Evolutionary conservation across 2,888 invertebrate species (phyloP), one percentile per base, ranked within the genome.

Genomic region (Spicauda simplicius): DNA sequence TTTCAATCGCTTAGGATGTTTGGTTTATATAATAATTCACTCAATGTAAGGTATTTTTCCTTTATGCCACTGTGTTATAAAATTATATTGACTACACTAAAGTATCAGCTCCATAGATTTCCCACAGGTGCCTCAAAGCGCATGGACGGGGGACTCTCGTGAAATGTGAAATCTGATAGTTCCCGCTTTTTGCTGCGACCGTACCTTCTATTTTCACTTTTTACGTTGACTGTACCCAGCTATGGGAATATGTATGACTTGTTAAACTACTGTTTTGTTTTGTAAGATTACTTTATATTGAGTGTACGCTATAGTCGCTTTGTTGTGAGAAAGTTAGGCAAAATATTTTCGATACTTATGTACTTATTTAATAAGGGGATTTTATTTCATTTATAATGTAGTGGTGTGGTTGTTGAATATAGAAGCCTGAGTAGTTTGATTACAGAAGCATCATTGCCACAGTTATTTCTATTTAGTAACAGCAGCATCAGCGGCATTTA

Each of bases 101-200:
- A 41, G 14, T 14, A 50, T 7, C 78, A 76, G 55, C 80, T 81
- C 80, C 54, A 71, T 73, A 74, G 20, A 70, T 20, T 73, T 75
- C 72, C 58, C 10, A 63, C 66, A 74, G 68, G 68, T 68, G 72
- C 77, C 75, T 73, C 74, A 73, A n/a, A n/a, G 74, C 70, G 61
- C 70, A 71, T 69, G 72, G 73, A 62, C 75, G 73, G 71, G 41
- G 64, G 78, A 80, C 77, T 81, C 73, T 86, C 86, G 85, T 86
- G 85, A 85, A 85, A 86, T 85, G 83, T 78, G 79, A 86, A 80
- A 86, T 86, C 86, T 83, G 86, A 86, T 86, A 84, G 74, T 73
- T 72, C 41, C 68, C 74, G 75, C 80, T 84, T 84, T 84, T 85
- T 83, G 78, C 78, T 61, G 71, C 75, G 75, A 74, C 72, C 77